Evolutionary conservation across 2,113 vertebrate species (phyloP), one percentile per base, ranked within the genome.

Genomic region (Etheostoma cragini): DNA sequence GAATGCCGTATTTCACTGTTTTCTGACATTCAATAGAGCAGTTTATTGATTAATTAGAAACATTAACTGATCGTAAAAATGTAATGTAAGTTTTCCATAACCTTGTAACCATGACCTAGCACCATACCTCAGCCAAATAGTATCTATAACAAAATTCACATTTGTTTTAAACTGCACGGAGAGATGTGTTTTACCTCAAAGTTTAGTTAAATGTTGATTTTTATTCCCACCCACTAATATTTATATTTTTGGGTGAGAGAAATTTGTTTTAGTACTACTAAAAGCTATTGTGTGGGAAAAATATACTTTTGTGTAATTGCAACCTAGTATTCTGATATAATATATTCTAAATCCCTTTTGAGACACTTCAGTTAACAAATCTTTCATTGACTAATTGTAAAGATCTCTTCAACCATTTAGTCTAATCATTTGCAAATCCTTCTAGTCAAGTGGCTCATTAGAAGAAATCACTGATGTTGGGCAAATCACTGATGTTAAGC

Each of bases 371-470:
- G 24, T 33, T 47, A 60, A 60, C 62, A 35, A 47, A 65, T 56
- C 11, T 53, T 35, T 64, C 35, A 47, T 74, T 81, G 15, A 0
- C 11, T 19, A 15, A 47, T 56, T 56, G 60, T 6, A 65, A 69
- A 67, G 53, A 50, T 42, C 67, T 68, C 62, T 52, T 77, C 42
- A 42, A 42, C 14, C 22, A 45, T 86, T 64, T 47, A 64, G 22
- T 57, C 69, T 86, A 78, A 88, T 90, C 72, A 68, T 47, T 80
- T 61, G 64, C 82, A 78, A 87, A 78, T 82, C 89, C 87, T 90
- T 90, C 75, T 71, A 90, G 82, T 89, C 81, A 87, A 92, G 81
- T 87, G 84, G 78, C 88, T 91, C 76, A 78, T 78, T 70, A 84
- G 74, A 60, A 66, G 68, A 83, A 82, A 84, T 73, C 79, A 49